Evolutionary conservation across 1,140 invertebrate species (phyloP).

Genomic region (Pseudoatta argentina): DNA sequence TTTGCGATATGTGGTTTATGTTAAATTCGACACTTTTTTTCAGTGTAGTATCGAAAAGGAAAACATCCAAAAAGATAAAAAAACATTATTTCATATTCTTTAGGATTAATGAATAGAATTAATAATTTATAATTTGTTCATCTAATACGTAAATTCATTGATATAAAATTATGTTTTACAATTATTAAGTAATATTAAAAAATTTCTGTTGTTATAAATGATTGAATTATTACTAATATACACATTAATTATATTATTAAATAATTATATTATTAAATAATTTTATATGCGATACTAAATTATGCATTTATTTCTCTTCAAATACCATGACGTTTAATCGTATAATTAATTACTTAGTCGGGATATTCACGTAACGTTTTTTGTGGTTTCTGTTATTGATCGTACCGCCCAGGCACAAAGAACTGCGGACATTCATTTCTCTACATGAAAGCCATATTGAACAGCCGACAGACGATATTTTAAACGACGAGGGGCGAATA

Average conservation of each 20-base stretch:
- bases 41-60: neutral
- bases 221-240: neutral
- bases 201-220: neutral
- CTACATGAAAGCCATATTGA: constrained; percentile 6
- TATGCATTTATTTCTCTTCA: neutral
- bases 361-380: neutral
- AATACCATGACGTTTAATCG: neutral
- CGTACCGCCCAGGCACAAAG: neutral
- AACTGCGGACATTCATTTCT: constrained; percentile 9
- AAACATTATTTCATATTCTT: neutral
- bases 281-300: neutral
- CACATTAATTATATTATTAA: neutral
- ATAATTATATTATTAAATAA: constrained; percentile 1
- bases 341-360: neutral
- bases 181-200: neutral
- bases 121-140: neutral
- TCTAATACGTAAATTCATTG: neutral
- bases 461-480: constrained; percentile 7
- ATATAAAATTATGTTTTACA: neutral
- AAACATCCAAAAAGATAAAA: neutral
- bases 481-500: constrained; percentile 34
- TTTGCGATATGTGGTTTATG: too few relatives aligned
- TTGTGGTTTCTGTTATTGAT: neutral
- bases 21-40: too few relatives aligned
- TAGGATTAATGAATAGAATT: neutral